A percentile compares a stretch with the other conserved stretches of the same genome.
These are phyloP conservation scores for Otolemur crassicaudatus DNA, from an alignment of 2,797 vertebrate genomes.

Conservation along the genomic window DNA sequence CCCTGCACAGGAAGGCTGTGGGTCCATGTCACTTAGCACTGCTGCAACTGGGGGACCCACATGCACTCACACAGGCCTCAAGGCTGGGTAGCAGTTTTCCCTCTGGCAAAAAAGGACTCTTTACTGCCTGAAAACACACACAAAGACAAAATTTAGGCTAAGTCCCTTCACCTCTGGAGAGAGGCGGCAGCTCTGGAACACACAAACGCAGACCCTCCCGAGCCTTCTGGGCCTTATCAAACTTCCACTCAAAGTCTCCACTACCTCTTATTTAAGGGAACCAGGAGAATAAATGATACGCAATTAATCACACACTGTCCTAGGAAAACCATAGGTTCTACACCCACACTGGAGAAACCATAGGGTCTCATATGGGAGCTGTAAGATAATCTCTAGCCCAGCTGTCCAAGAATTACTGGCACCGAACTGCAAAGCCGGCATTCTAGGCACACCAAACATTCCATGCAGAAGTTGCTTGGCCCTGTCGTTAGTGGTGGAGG, in stretches of 20 bases:
- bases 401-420: neutral
- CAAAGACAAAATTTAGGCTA: neutral
- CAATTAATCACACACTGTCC: too few relatives aligned
- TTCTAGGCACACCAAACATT: neutral
- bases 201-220: neutral
- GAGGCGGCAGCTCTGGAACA: neutral
- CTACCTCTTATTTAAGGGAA: neutral
- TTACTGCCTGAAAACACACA: neutral
- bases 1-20: neutral
- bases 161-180: neutral
- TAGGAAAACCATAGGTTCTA: neutral
- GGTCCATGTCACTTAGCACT: neutral
- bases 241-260: neutral
- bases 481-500: neutral
- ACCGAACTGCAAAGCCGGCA: neutral
- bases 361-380: neutral
- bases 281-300: neutral
- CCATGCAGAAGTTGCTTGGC: neutral
- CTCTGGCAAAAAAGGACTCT: neutral
- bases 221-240: neutral
- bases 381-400: neutral
- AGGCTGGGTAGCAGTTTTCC: neutral
- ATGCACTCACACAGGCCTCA: rapidly evolving
- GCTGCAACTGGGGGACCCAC: neutral
- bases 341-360: neutral